A percentile compares a stretch with the other conserved stretches of the same genome.
Conservation (phyloP, 2,113 vertebrate species). For the Eudorcas thomsonii region DNA sequence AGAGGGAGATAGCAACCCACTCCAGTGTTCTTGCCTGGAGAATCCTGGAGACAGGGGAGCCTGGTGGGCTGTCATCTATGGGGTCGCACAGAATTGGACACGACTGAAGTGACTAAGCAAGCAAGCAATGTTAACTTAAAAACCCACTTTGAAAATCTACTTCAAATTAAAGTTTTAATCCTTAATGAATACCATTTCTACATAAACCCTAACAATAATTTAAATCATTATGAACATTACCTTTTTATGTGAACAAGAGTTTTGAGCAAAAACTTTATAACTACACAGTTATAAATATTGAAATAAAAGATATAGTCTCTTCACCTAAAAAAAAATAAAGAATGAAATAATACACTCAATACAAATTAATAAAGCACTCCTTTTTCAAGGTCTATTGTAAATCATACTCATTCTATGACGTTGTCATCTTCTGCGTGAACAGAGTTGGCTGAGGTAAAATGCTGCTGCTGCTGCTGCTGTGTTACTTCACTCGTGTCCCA, state of each 20-base stretch:
- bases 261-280: background rate
- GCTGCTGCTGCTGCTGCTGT: background rate
- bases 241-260: background rate
- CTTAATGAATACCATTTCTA: background rate
- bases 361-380: background rate
- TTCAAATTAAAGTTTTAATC: background rate
- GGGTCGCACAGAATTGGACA: too few species aligned
- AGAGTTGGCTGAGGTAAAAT: background rate
- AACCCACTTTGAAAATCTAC: background rate
- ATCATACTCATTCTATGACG: background rate
- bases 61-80: too few species aligned
- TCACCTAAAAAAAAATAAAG: background rate
- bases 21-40: too few species aligned
- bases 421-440: background rate
- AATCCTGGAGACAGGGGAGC: rapidly evolving
- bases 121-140: background rate
- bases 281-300: background rate
- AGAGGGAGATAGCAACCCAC: too few species aligned
- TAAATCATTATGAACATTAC: background rate
- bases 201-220: background rate
- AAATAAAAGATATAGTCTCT: background rate
- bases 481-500: background rate
- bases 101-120: too few species aligned
- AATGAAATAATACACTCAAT: background rate
- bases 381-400: background rate